Percentiles rank a stretch among this genome's conserved stretches.
Conservation (phyloP, 1,140 invertebrate genomes). For the Potamilus streckersoni region DNA sequence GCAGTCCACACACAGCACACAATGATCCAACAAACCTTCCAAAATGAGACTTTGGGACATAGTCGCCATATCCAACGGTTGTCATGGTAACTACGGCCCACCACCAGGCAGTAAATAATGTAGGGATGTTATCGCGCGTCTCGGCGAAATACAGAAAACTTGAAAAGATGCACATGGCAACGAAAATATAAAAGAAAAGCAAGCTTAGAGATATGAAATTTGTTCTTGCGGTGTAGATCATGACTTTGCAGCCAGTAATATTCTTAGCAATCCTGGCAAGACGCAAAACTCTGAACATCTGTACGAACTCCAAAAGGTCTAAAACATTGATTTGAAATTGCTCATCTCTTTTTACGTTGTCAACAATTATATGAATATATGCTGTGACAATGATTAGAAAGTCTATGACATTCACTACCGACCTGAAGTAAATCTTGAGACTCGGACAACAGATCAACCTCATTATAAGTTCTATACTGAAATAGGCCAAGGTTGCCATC, state of each 20-base stretch:
- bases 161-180: constrained; percentile 46
- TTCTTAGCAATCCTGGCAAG: constrained; percentile 94
- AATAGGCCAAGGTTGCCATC: constrained; percentile 65
- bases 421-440: constrained; percentile 60
- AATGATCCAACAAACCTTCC: constrained; percentile 78
- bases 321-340: constrained; percentile 18
- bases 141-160: constrained; percentile 49
- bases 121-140: constrained; percentile 72
- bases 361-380: constrained; percentile 25
- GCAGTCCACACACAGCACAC: constrained; percentile 81
- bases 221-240: constrained; percentile 80
- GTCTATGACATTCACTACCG: constrained; percentile 99
- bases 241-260: constrained; percentile 78
- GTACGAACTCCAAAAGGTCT: constrained; percentile 78
- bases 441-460: constrained; percentile 59
- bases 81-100: constrained; percentile 91
- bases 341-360: constrained; percentile 23
- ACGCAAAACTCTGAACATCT: constrained; percentile 97
- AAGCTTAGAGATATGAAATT: constrained; percentile 41
- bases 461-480: constrained; percentile 57
- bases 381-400: constrained; percentile 82
- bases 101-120: constrained; percentile 95
- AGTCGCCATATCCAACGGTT: constrained; percentile 98
- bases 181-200: constrained; percentile 44
- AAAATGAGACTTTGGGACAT: constrained; percentile 64